Evolutionary conservation across 2,888 invertebrate genomes (phyloP).

Genomic region (Pharmacophagus antenor): DNA sequence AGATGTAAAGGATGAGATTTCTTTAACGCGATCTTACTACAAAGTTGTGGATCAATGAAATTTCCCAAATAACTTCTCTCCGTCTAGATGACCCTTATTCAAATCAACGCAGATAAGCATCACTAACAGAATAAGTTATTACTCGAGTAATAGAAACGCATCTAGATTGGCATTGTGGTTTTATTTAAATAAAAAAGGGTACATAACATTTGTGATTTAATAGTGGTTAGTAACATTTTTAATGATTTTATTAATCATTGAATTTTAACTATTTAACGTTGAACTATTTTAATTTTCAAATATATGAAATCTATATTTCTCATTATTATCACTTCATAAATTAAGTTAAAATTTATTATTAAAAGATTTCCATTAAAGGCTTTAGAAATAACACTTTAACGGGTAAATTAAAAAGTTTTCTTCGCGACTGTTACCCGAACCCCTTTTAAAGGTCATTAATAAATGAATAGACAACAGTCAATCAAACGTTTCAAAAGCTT

Average conservation of each 20-base stretch:
- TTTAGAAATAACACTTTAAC: constrained; percentile 13
- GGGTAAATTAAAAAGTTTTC: constrained; percentile 25
- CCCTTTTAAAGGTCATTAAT: constrained; percentile 24
- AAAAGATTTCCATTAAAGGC: constrained; percentile 16
- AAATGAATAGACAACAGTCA: constrained; percentile 22
- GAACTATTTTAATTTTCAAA: too few relatives aligned
- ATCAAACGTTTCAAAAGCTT: constrained; percentile 20
- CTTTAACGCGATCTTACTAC: constrained; percentile 4
- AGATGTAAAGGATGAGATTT: neutral
- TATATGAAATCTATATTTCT: neutral
- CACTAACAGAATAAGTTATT: constrained; percentile 23
- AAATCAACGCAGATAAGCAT: constrained; percentile 15
- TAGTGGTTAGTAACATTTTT: too few relatives aligned
- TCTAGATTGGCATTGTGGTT: constrained; percentile 3
- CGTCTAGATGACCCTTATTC: constrained; percentile 11
- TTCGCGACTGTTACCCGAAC: constrained; percentile 13
- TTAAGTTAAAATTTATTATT: constrained; percentile 18
- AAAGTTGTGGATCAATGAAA: constrained; percentile 14
- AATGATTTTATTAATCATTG: too few relatives aligned
- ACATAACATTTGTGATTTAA: too few relatives aligned
- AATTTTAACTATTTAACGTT: too few relatives aligned
- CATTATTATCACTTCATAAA: constrained; percentile 1
- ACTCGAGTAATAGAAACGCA: constrained; percentile 7
- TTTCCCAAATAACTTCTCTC: constrained; percentile 10
- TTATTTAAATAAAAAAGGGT: constrained; percentile 8